Percentiles rank a stretch among this genome's conserved stretches.
Evolutionary conservation across 2,888 invertebrate genomes (phyloP).

Genomic region (Acutogordius australiensis): DNA sequence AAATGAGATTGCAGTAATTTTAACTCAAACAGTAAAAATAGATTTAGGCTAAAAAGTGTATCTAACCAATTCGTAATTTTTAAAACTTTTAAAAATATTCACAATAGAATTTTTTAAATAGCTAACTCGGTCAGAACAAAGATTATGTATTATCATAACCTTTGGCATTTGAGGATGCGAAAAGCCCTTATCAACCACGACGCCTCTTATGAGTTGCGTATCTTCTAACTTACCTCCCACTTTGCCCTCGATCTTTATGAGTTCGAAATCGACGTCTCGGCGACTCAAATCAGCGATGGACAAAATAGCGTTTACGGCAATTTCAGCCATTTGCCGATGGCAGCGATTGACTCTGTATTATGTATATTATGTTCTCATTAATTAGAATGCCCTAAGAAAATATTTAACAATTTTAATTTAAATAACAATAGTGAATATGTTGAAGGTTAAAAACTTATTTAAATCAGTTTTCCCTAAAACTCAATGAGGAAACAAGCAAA

Average conservation of each 20-base stretch:
- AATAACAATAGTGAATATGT: neutral
- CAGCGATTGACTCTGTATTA: conserved; percentile 54
- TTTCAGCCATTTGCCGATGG: conserved; percentile 84
- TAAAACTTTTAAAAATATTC: no score
- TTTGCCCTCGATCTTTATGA: conserved; percentile 91
- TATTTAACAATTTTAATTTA: neutral
- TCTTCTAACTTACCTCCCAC: conserved; percentile 87
- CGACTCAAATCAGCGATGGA: conserved; percentile 74
- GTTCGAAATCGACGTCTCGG: conserved; percentile 86
- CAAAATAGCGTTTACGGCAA: conserved; percentile 82
- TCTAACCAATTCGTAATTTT: no score
- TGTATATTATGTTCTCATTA: conserved; percentile 4
- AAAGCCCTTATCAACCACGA: conserved; percentile 89
- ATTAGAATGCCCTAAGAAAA: conserved; percentile 10
- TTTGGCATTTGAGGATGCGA: conserved; percentile 99
- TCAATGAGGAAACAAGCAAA: no score
- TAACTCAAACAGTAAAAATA: no score
- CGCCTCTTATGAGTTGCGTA: conserved; percentile 73
- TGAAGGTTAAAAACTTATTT: neutral
- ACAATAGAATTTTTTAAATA: no score
- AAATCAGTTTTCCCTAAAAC: neutral
- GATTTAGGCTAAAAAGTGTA: no score
- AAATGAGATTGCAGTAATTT: no score
- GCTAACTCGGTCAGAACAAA: no score
- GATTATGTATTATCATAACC: no score